A percentile compares a stretch with the other conserved stretches of the same genome.
phyloP scores from a whole-genome alignment of 2,113 vertebrate genomes.

The Protobothrops flavoviridis region DNA sequence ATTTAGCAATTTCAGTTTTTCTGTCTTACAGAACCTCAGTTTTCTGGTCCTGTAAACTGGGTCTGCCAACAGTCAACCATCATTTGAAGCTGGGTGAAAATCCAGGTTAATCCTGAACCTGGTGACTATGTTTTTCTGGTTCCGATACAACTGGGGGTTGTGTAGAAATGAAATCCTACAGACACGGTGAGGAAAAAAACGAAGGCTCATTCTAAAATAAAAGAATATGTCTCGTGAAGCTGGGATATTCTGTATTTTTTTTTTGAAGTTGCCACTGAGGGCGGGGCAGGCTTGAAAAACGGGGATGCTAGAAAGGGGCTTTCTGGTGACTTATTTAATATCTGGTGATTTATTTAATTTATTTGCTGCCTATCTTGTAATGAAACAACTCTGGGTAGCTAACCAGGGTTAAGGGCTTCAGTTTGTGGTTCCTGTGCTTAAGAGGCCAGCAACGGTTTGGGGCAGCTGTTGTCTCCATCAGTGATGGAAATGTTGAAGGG shows the following conservation, averaged over 20 bases:
- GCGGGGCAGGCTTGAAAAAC: not conserved
- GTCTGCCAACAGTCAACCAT: no score
- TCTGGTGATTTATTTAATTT: not conserved
- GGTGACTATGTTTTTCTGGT: not conserved
- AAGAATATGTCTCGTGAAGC: not conserved
- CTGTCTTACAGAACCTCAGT: not conserved
- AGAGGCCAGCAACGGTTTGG: accelerated
- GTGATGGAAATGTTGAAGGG: not conserved
- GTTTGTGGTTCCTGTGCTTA: not conserved
- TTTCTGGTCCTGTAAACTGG: not conserved
- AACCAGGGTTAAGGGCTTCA: not conserved
- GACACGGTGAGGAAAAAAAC: not conserved
- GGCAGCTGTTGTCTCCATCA: not conserved
- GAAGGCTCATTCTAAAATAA: not conserved
- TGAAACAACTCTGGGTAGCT: not conserved
- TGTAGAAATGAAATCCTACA: not conserved
- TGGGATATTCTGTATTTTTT: not conserved
- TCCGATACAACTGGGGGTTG: no score
- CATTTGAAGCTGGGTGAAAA: not conserved
- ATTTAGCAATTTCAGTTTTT: not conserved
- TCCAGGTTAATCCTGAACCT: no score
- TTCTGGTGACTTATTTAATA: not conserved
- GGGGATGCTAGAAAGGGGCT: not conserved
- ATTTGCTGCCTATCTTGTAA: not conserved
- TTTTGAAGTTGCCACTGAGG: not conserved